Evolutionary conservation across 2,113 vertebrate species (phyloP).

Genomic region (Heloderma charlesbogerti): DNA sequence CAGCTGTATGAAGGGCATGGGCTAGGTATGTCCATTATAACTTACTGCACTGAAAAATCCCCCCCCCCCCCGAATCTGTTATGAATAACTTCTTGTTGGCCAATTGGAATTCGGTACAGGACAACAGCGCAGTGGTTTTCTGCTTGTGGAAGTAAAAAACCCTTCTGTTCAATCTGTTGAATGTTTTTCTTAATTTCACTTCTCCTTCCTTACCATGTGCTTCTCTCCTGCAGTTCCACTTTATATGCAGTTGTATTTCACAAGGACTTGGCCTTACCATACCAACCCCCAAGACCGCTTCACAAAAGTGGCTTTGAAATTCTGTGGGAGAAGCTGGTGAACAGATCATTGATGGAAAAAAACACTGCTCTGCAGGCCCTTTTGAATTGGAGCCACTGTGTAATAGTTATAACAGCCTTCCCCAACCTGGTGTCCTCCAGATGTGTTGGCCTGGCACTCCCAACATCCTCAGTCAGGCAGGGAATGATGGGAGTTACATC

Average conservation of each 20-base stretch:
- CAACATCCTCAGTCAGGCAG: too few relatives aligned
- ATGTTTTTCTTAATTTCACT: not conserved
- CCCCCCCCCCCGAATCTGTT: not conserved
- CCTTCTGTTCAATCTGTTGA: too few relatives aligned
- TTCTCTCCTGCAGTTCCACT: not conserved
- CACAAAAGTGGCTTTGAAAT: not conserved
- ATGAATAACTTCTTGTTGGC: not conserved
- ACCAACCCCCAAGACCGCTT: not conserved
- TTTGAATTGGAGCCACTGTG: not conserved
- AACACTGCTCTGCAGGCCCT: too few relatives aligned
- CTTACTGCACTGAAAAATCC: not conserved
- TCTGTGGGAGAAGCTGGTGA: not conserved
- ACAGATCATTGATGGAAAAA: not conserved
- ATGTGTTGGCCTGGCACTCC: not conserved
- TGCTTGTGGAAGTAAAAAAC: not conserved
- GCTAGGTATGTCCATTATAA: constrained; percentile 80
- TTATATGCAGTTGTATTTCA: not conserved
- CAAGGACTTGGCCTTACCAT: not conserved
- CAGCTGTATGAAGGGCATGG: constrained; percentile 84
- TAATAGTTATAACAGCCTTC: not conserved
- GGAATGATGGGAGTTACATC: too few relatives aligned
- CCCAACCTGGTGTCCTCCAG: not conserved
- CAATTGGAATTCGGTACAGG: not conserved
- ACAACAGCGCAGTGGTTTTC: not conserved
- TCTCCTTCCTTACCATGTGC: not conserved